Percentiles rank a stretch among this genome's conserved stretches.
These are phyloP conservation scores for Eupelmus urozonus DNA, from an alignment of 2,888 invertebrate species.

Conservation along the genomic window DNA sequence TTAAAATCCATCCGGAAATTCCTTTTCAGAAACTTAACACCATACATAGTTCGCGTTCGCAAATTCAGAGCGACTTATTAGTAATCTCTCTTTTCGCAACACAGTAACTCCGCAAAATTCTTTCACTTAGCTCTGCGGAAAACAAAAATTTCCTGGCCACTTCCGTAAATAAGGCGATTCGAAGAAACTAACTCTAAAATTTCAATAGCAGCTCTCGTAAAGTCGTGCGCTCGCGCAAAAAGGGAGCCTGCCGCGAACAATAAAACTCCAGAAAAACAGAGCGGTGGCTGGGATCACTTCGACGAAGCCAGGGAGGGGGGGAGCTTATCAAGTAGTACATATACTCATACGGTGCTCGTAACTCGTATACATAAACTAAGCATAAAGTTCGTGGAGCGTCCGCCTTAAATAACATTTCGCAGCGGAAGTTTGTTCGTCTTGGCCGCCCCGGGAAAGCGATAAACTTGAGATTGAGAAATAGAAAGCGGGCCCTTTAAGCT, in stretches of 20 bases:
- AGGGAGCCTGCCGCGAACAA: constrained; percentile 13
- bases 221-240: not conserved
- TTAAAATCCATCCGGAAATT: too few species aligned
- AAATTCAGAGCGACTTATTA: too few species aligned
- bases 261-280: constrained; percentile 26
- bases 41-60: too few species aligned
- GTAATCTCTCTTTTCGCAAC: too few species aligned
- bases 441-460: not conserved
- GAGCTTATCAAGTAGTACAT: constrained; percentile 24
- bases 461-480: constrained; percentile 21
- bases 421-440: constrained; percentile 30
- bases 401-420: constrained; percentile 32
- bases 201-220: constrained; percentile 20
- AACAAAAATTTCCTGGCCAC: not conserved
- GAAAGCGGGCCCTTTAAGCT: not conserved
- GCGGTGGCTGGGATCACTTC: not conserved
- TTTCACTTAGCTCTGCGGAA: not conserved
- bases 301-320: not conserved
- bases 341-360: constrained; percentile 19
- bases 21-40: too few species aligned
- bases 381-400: constrained; percentile 26
- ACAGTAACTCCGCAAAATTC: too few species aligned
- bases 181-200: constrained; percentile 13
- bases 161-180: not conserved
- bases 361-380: constrained; percentile 37